Evolutionary conservation across 2,888 invertebrate species (phyloP), one percentile per base, ranked within the genome.

Genomic region (Ommatoiulus sabulosus): DNA sequence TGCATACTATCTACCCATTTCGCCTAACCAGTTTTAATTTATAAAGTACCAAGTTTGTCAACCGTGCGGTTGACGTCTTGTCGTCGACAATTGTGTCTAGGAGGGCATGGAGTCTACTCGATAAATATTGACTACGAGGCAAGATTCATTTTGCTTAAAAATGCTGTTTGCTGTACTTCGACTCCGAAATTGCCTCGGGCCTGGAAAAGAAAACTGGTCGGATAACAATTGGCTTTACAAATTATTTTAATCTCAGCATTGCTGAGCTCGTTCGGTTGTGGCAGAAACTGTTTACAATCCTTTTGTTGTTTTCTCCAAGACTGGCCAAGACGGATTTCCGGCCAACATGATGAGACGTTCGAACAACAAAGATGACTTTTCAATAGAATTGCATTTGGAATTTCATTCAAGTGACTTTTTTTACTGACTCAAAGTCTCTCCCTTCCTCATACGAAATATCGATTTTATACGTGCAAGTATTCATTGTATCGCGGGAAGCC

Each of bases 401-500:
- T 63, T 63, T 63, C 63, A 63, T 63, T 63, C 63, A 63, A 20
- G 20, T 12, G 7, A 20, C 20, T 63, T 15, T 63, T 63, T 63
- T 63, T 63, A 20, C 20, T 20, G 20, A 63, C 63, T 63, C 63
- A 63, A 20, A 63, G 63, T 12, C n/a, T 35, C 35, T 35, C 63
- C 63, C 63, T 63, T 63, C 63, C 63, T 63, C 63, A 63, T 85
- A 7, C 85, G 85, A 6, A n/a, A 44, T 85, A 85, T 85, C 44
- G 44, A 85, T 85, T 85, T 85, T 63, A 63, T 63, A 20, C 20
- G 63, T 63, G 63, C 63, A 63, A n/a, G 63, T 63, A 63, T 63
- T 63, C 63, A 63, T 63, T 63, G 63, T 63, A 20, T 63, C n/a
- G 15, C 20, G 63, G 63, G 4, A 63, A 63, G 63, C 63, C 63